phyloP scores from a whole-genome alignment of 2,113 vertebrate species.

The Microcebus ravelobensis region DNA sequence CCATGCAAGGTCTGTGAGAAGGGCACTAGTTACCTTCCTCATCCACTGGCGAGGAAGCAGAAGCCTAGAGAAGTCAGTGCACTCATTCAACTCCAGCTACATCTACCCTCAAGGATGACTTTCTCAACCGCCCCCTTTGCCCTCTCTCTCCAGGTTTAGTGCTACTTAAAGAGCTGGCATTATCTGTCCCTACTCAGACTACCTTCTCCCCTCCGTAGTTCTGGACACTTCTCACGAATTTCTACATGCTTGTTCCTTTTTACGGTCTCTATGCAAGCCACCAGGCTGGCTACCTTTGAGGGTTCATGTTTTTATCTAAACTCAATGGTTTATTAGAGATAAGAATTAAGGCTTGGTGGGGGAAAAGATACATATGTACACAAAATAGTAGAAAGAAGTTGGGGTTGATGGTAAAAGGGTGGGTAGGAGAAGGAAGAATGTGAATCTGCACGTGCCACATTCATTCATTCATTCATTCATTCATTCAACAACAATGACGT shows the following conservation, averaged over 20 bases:
- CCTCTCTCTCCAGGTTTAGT: background rate
- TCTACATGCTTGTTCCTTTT: background rate
- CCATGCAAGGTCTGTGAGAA: background rate
- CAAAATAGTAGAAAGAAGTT: background rate
- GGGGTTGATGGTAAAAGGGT: too few relatives aligned
- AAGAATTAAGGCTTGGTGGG: background rate
- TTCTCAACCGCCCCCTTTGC: background rate
- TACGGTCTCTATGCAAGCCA: background rate
- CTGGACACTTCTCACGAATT: background rate
- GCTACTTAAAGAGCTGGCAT: background rate
- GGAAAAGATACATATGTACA: background rate
- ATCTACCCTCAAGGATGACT: background rate
- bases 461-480: too few relatives aligned
- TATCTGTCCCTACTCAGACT: background rate
- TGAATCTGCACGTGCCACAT: too few relatives aligned
- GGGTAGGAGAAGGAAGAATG: too few relatives aligned
- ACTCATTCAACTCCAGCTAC: background rate
- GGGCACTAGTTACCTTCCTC: background rate
- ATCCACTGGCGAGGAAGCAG: background rate
- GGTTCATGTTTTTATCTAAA: slow-evolving; percentile 19
- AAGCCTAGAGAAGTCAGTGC: background rate
- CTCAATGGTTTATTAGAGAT: background rate
- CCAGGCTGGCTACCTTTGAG: background rate
- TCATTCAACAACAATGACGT: background rate
- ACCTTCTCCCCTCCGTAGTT: background rate